Conservation (phyloP, 2,113 vertebrate species). For the Callaeas wilsoni region DNA sequence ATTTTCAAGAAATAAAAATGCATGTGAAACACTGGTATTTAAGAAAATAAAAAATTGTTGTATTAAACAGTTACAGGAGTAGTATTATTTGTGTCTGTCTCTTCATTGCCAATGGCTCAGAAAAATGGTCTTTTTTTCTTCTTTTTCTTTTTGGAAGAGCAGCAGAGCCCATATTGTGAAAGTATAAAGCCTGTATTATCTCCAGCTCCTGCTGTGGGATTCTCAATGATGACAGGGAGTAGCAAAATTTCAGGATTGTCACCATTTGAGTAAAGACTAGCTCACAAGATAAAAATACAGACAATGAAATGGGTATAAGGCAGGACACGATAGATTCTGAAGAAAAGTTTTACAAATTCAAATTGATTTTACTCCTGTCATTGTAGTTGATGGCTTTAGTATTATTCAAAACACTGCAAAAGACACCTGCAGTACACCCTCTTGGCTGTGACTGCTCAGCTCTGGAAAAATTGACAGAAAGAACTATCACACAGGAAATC, state of each 20-base stretch:
- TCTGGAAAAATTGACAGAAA: not conserved
- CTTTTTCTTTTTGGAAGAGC: not conserved
- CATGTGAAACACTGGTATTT: not conserved
- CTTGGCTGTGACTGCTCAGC: not conserved
- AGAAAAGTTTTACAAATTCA: not conserved
- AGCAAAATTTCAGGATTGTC: not conserved
- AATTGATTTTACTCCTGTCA: not conserved
- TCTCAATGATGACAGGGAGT: not conserved
- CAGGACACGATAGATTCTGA: not conserved
- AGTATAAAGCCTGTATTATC: not conserved
- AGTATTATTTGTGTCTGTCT: not conserved
- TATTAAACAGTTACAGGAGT: not conserved
- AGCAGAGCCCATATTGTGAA: not conserved
- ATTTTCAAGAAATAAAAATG: conserved; percentile 5
- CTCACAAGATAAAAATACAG: not conserved
- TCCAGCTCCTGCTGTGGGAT: not conserved
- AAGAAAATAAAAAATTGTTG: not conserved
- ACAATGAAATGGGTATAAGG: not conserved
- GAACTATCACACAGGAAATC: not conserved
- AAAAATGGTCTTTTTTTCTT: not conserved
- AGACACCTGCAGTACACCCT: not conserved
- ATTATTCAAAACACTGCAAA: not conserved
- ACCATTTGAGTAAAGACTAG: not conserved
- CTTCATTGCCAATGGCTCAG: not conserved
- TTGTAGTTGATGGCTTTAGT: not conserved